A percentile compares a stretch with the other conserved stretches of the same genome.
Evolutionary conservation across 2,113 vertebrate species (phyloP).

Genomic region (Hemichromis elongatus): DNA sequence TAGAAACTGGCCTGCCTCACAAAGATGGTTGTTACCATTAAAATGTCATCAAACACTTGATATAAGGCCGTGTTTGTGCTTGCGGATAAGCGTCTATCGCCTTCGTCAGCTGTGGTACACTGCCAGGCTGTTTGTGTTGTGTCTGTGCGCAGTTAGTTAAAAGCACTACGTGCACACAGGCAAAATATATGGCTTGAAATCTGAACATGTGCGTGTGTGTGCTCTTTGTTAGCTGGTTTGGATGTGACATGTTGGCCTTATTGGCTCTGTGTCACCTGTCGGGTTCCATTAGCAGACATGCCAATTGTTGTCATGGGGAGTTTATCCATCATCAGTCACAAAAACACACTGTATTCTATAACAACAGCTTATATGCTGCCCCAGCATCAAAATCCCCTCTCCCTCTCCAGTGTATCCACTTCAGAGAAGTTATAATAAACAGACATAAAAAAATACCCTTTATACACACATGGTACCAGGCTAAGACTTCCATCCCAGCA

Average conservation of each 20-base stretch:
- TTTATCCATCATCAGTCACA: constrained; percentile 39
- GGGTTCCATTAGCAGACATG: constrained; percentile 8
- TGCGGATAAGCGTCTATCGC: not conserved
- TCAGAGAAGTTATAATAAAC: not conserved
- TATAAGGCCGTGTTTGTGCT: constrained; percentile 22
- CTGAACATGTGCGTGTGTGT: not conserved
- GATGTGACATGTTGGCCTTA: constrained; percentile 1
- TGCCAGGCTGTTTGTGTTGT: constrained; percentile 4
- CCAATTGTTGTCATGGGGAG: constrained; percentile 26
- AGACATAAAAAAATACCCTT: not conserved
- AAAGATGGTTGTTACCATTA: constrained; percentile 24
- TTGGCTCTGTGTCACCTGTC: constrained; percentile 38
- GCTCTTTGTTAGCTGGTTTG: not conserved
- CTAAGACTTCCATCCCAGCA: not conserved
- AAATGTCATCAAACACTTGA: constrained; percentile 47
- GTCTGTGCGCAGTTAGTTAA: not conserved
- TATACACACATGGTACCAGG: not conserved
- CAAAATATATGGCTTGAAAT: not conserved
- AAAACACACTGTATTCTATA: constrained; percentile 41
- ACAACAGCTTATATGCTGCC: constrained; percentile 12
- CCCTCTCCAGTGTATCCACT: not conserved
- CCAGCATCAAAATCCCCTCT: not conserved
- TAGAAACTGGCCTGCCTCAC: constrained; percentile 30
- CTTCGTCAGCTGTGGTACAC: not conserved
- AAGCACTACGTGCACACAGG: not conserved